Evolutionary conservation across 2,888 invertebrate genomes (phyloP), one percentile per base, ranked within the genome.

Genomic region (Dendrolimus houi): DNA sequence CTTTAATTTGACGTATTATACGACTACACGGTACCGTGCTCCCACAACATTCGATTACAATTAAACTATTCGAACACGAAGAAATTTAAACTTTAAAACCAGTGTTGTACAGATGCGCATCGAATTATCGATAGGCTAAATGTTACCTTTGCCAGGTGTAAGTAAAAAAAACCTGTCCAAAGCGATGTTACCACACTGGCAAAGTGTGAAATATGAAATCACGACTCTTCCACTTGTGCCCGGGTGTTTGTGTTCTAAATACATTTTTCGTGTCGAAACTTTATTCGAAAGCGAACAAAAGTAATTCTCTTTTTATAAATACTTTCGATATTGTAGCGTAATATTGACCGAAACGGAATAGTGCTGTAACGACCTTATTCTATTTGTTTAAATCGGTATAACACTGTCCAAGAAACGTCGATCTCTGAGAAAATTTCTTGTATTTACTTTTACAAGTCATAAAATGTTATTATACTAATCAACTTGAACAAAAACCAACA

Each of bases 141-240:
- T 64, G 17, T 56, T 13, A 65, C 60, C 63, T 67, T 64, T 64
- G 69, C 68, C 65, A 69, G 69, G 67, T 71, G 72, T 72, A 76
- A 79, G 77, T 74, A 74, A 79, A 79, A 82, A 83, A 77, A 85
- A 87, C 87, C 85, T 81, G 87, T 85, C 77, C 72, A 73, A 73
- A 74, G 71, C 78, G 72, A 74, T 75, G 77, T 81, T 81, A 81
- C 83, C 80, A 79, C 84, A 83, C 85, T 81, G 75, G 77, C 77
- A 75, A 84, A 87, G 90, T 90, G 90, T 89, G 88, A 90, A 90
- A 88, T 88, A 90, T 88, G 87, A 87, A 90, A 90, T 90, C 90
- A 90, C 90, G 90, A 90, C 78, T 85, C 80, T 77, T 76, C 79
- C 79, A 83, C 83, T 83, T 75, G 47, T 47, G 83, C 77, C 73